Base-by-base conservation (phyloP, 2,113 vertebrate genomes). In the Oncorhynchus gorbuscha region DNA sequence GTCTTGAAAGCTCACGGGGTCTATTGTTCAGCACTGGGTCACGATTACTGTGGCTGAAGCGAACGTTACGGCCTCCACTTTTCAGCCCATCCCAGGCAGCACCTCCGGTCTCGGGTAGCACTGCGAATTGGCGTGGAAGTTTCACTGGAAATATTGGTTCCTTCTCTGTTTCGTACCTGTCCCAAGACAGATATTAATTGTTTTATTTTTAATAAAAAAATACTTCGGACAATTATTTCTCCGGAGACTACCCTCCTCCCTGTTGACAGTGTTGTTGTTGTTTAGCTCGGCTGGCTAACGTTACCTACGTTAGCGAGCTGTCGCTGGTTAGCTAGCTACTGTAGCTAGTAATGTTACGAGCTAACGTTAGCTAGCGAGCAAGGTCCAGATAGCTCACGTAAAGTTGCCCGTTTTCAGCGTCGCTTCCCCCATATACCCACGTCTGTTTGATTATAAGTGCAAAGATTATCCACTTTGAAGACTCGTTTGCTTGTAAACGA, bases 61-160 rank as follows among this genome's bases (percentile, higher is more conserved):
- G 89, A 87, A 74, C 70, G 62, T 76, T 89, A 90, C 92, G 93
- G 93, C 93, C 93, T 93, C 79, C 80, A 51, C 71, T 84, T 76
- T 79, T 84, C 84, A 85, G 82, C 80, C 81, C 81, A 77, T 87
- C 83, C 83, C 79, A 79, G 80, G 20, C 67, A 35, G 14, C 76
- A 76, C 80, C 79, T 85, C 84, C 76, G 70, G 28, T 13, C 72
- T 83, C 81, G 76, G 76, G 14, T 28, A n/a, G 30, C 26, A 66
- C 30, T 48, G 39, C 70, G 24, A 68, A 62, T 26, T 39, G 32
- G 22, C 5, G 61, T 66, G 59, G 32, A 65, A 62, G 26, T 76
- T 55, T 62, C 74, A 55, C 26, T 69, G 74, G 59, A 7, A 76
- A 28, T 30, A 73, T 70, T 71, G 28, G 58, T 16, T 11, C 49